phyloP scores from a whole-genome alignment of 2,113 vertebrate species.

The Lipophrys pholis region DNA sequence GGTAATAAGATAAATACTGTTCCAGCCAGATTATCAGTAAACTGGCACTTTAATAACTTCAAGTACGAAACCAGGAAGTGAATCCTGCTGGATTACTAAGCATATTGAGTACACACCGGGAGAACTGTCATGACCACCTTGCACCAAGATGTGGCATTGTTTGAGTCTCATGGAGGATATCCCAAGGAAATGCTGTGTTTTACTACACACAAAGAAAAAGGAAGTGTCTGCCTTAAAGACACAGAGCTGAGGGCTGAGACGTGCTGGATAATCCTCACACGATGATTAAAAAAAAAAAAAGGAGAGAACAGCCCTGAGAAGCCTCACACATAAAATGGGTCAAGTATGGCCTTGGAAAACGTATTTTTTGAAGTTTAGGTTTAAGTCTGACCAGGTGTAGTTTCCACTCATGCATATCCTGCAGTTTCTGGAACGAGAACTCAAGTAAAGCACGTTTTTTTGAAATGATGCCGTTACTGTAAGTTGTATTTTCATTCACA shows the following conservation, averaged over 20 bases:
- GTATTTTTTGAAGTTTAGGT: slow-evolving; percentile 10
- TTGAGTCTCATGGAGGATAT: slow-evolving; percentile 67
- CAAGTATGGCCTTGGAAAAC: slow-evolving; percentile 45
- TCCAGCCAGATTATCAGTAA: slow-evolving; percentile 3
- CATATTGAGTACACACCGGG: slow-evolving; percentile 2
- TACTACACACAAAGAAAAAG: slow-evolving; percentile 62
- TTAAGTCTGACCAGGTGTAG: slow-evolving; percentile 11
- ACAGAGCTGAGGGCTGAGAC: slow-evolving; percentile 40
- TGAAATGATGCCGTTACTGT: slow-evolving; percentile 8
- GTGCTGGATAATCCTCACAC: slow-evolving; percentile 46
- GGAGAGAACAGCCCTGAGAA: slow-evolving; percentile 36
- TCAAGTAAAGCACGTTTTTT: neutral
- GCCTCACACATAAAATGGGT: slow-evolving; percentile 50
- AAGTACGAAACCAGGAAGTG: neutral
- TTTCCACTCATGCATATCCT: slow-evolving; percentile 1
- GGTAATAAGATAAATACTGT: neutral
- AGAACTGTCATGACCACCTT: slow-evolving; percentile 13
- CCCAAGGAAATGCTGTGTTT: slow-evolving; percentile 69
- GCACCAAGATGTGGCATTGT: slow-evolving; percentile 66
- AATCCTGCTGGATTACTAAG: slow-evolving; percentile 3
- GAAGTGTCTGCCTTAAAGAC: slow-evolving; percentile 57
- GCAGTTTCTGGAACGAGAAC: neutral
- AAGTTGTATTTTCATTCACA: slow-evolving; percentile 1
- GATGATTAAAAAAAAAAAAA: slow-evolving; percentile 67
- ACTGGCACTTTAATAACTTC: slow-evolving; percentile 3